A percentile compares a stretch with the other conserved stretches of the same genome.
phyloP scores from a whole-genome alignment of 2,888 invertebrate genomes.

The Barypeithes pellucidus region DNA sequence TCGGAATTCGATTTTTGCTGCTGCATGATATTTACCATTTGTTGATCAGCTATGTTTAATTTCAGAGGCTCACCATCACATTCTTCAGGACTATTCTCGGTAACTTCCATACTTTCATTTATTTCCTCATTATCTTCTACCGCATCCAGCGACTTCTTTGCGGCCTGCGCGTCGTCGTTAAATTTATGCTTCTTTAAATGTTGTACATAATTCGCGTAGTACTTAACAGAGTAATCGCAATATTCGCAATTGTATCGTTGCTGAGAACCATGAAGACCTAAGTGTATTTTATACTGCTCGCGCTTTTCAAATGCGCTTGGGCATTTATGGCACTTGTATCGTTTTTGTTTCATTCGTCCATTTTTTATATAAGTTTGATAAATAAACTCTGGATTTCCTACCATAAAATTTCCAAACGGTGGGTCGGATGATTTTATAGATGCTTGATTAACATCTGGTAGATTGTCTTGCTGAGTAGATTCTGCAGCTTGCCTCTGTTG shows the following conservation, averaged over 20 bases:
- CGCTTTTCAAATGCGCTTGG: conserved; percentile 91
- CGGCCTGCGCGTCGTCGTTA: conserved; percentile 79
- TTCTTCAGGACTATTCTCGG: conserved; percentile 52
- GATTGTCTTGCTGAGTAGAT: conserved; percentile 71
- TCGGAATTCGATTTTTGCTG: conserved; percentile 69
- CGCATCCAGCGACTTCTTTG: conserved; percentile 74
- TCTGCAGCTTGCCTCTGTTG: conserved; percentile 73
- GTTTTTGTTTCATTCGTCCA: conserved; percentile 82
- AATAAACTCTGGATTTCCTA: conserved; percentile 84
- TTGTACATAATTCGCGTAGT: conserved; percentile 88
- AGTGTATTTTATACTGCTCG: conserved; percentile 87
- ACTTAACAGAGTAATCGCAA: conserved; percentile 92
- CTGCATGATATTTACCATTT: conserved; percentile 76
- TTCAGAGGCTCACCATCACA: conserved; percentile 72
- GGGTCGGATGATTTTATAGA: conserved; percentile 74
- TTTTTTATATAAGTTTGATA: conserved; percentile 84
- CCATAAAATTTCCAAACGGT: conserved; percentile 76
- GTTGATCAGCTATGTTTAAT: conserved; percentile 77
- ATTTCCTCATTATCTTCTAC: conserved; percentile 70
- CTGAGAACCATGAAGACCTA: conserved; percentile 87
- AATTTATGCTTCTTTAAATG: conserved; percentile 86
- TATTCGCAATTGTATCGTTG: conserved; percentile 87
- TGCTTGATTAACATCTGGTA: conserved; percentile 11
- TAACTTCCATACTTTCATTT: conserved; percentile 63
- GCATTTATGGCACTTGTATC: conserved; percentile 89